Evolutionary conservation across 1,140 invertebrate genomes (phyloP), one percentile per base, ranked within the genome.

Genomic region (Drosophila equinoxialis): DNA sequence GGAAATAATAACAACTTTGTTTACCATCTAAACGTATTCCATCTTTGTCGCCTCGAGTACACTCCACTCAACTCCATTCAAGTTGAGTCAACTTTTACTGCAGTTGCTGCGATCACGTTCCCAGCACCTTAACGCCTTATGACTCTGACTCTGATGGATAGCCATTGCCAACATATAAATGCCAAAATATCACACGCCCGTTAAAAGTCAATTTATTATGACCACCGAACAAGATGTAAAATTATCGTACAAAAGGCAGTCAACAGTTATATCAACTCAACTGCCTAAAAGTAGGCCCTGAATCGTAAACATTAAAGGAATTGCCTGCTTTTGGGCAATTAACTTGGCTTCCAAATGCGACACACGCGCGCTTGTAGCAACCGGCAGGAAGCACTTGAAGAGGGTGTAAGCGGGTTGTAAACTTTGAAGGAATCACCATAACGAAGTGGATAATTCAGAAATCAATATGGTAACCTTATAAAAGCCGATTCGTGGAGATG

Each of bases 121-220:
- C 73, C 51, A 74, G 66, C 74, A 76, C 74, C 66, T 76, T 69
- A 65, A 77, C 59, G 70, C 51, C 70, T 77, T 65, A 79, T 68
- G 75, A 65, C 71, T 71, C 65, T 68, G 75, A 65, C 71, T 68
- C 62, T 84, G 81, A 86, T 86, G 71, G 74, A 85, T 85, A 55
- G 71, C 42, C 55, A 63, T 68, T 39, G 58, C 65, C 66, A 37
- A 54, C 67, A 71, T 60, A 81, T 81, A 81, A 85, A 85, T 81
- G 81, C 72, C 82, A 86, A 79, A 85, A 86, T 81, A 81, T 77
- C 66, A 77, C 55, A 77, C 74, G 73, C 60, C 74, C 60, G 67
- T 77, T 70, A 76, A 70, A 69, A 77, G 73, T 57, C 66, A 62
- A 77, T 77, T 77, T 77, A 77, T 77, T 71, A 65, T 61, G 67